Percentiles rank a stretch among this genome's conserved stretches.
These are phyloP conservation scores for Branchellion lobata DNA, from an alignment of 2,888 invertebrate genomes.

Conservation along the genomic window DNA sequence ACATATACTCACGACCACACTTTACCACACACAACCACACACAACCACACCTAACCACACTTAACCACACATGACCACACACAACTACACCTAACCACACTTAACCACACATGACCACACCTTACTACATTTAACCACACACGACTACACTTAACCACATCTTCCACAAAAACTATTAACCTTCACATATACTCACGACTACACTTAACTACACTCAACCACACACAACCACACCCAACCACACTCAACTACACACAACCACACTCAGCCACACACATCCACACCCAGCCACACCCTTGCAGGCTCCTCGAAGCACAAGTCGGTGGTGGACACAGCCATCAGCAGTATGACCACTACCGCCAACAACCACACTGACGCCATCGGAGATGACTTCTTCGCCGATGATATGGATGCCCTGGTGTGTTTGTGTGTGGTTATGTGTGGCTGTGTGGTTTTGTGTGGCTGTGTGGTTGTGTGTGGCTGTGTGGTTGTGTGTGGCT, in stretches of 20 bases:
- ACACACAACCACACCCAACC: neutral
- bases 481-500: too few species aligned
- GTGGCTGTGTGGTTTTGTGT: too few species aligned
- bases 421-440: neutral
- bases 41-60: too few species aligned
- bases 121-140: neutral
- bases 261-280: neutral
- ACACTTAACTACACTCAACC: neutral
- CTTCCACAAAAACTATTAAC: too few species aligned
- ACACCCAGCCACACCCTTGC: neutral
- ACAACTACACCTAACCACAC: neutral
- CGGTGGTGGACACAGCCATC: slow-evolving; percentile 41
- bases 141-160: too few species aligned
- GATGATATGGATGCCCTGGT: slow-evolving; percentile 14
- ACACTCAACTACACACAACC: neutral
- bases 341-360: slow-evolving; percentile 40
- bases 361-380: slow-evolving; percentile 29
- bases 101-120: neutral
- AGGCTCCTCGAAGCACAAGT: slow-evolving; percentile 22
- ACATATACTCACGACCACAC: too few species aligned
- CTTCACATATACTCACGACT: too few species aligned
- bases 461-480: too few species aligned
- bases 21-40: too few species aligned
- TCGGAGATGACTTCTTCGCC: slow-evolving; percentile 24
- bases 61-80: neutral